Percentiles rank a stretch among this genome's conserved stretches.
Evolutionary conservation across 2,797 vertebrate species (phyloP).

Genomic region (Pangasius sanitwongsei): DNA sequence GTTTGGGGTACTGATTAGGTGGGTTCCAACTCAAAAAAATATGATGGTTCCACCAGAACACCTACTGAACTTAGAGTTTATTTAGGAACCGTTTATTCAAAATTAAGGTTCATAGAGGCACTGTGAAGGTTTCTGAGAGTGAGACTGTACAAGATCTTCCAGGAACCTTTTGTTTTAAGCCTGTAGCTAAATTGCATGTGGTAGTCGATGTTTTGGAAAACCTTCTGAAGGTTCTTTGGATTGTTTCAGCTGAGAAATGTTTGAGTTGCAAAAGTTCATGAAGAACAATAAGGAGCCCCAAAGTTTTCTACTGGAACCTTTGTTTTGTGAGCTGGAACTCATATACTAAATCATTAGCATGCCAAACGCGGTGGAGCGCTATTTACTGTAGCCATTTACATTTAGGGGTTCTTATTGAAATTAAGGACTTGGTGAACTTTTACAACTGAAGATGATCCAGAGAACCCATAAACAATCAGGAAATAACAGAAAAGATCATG

Average conservation of each 20-base stretch:
- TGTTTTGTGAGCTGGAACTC: not conserved
- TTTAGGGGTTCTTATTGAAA: not conserved
- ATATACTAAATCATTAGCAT: not conserved
- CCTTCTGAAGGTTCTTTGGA: not conserved
- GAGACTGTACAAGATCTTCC: not conserved
- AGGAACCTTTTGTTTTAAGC: not conserved
- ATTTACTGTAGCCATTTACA: not conserved
- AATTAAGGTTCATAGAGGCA: not conserved
- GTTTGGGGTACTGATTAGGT: not conserved
- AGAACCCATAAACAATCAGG: not conserved
- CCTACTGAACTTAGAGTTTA: not conserved
- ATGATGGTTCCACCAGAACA: not conserved
- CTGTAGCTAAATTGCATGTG: not conserved
- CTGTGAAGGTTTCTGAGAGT: not conserved
- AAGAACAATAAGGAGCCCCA: not conserved
- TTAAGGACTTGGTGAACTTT: not conserved
- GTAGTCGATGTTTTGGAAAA: not conserved
- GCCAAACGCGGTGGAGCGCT: no score
- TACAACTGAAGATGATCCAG: not conserved
- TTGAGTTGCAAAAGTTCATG: not conserved
- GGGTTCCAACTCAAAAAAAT: not conserved
- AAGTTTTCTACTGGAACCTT: not conserved
- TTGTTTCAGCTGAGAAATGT: not conserved
- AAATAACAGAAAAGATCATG: not conserved
- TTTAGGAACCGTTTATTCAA: not conserved